phyloP scores from a whole-genome alignment of 2,888 invertebrate species.

The Agonopterix subpropinquella region DNA sequence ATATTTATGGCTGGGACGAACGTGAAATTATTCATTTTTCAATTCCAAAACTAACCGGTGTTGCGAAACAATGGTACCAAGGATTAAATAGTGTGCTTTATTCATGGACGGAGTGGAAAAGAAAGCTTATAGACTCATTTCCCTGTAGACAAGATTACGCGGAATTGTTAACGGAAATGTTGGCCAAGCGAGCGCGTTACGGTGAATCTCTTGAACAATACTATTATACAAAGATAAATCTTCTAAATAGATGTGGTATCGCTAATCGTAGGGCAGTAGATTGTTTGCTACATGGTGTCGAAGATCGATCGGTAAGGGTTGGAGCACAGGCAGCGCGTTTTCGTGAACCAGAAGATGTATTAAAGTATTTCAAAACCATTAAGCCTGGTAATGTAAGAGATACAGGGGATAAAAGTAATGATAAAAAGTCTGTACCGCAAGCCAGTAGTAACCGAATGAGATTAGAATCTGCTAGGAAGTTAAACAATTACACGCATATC shows the following conservation, averaged over 20 bases:
- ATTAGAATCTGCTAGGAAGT: background rate
- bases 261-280: background rate
- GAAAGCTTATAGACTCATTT: background rate
- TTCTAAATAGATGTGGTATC: background rate
- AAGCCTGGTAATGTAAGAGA: background rate
- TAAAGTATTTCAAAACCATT: conserved; percentile 1
- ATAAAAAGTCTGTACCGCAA: background rate
- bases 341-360: background rate
- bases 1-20: background rate
- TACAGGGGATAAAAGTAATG: background rate
- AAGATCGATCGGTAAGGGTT: background rate
- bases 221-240: conserved; percentile 1
- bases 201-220: conserved; percentile 4
- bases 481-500: background rate
- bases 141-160: too few species aligned
- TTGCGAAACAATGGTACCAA: conserved; percentile 1
- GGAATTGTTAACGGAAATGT: background rate
- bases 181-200: background rate
- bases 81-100: background rate
- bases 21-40: background rate
- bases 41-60: background rate
- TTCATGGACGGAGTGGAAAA: background rate
- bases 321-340: conserved; percentile 15
- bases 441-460: background rate
- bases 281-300: conserved; percentile 1